Percentiles rank a stretch among this genome's conserved stretches.
Evolutionary conservation across 2,113 vertebrate genomes (phyloP).

Genomic region (Hepsetus odoe): DNA sequence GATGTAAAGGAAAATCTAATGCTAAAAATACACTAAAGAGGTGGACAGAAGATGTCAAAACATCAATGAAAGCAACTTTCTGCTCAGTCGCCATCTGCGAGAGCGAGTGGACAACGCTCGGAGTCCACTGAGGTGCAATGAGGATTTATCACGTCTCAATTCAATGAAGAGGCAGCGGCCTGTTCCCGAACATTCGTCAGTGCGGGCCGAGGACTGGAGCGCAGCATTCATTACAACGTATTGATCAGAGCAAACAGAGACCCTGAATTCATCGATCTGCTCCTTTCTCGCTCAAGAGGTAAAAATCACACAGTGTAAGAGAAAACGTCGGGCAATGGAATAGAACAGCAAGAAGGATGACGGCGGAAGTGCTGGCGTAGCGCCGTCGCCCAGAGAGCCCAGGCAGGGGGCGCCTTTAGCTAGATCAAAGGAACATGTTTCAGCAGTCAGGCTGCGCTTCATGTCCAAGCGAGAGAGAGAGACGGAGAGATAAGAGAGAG

Average conservation of each 20-base stretch:
- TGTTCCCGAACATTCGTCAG: slow-evolving; percentile 61
- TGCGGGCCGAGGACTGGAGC: slow-evolving; percentile 73
- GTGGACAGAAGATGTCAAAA: not conserved
- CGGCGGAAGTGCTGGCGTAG: slow-evolving; percentile 48
- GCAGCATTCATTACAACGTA: slow-evolving; percentile 82
- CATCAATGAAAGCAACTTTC: not conserved
- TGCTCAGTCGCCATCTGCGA: not conserved
- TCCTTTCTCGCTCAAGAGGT: slow-evolving; percentile 61
- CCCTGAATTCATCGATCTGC: slow-evolving; percentile 78
- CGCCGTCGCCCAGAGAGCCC: slow-evolving; percentile 28
- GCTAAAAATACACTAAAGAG: not conserved
- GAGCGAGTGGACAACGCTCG: not conserved
- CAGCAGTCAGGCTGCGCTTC: slow-evolving; percentile 42
- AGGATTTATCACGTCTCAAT: slow-evolving; percentile 72
- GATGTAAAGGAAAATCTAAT: not conserved
- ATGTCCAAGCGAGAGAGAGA: slow-evolving; percentile 48
- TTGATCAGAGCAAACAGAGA: slow-evolving; percentile 82
- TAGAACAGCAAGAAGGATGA: slow-evolving; percentile 17
- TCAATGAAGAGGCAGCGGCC: slow-evolving; percentile 70
- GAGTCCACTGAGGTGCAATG: slow-evolving; percentile 11
- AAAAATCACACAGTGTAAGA: slow-evolving; percentile 22
- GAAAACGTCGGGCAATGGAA: slow-evolving; percentile 37
- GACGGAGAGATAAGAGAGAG: slow-evolving; percentile 5
- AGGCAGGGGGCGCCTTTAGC: slow-evolving; percentile 3
- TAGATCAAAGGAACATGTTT: slow-evolving; percentile 30